phyloP scores from a whole-genome alignment of 2,797 vertebrate species.

The Iguana delicatissima region DNA sequence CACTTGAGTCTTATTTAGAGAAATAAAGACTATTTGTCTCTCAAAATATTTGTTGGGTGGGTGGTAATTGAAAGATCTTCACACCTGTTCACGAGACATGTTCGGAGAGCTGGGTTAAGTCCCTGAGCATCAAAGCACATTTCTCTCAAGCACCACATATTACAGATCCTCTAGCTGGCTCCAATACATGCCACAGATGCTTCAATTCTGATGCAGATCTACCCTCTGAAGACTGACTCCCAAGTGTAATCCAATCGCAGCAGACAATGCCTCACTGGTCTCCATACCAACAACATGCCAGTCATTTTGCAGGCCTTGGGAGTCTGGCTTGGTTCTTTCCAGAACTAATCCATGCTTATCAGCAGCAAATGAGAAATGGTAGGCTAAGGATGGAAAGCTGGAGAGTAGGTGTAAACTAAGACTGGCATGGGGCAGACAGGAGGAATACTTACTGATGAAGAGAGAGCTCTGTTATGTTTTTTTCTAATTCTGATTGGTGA shows the following conservation, averaged over 20 bases:
- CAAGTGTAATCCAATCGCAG: conserved; percentile 25
- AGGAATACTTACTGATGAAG: neutral
- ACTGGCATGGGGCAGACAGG: neutral
- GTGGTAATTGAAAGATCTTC: conserved; percentile 42
- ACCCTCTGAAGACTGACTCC: conserved; percentile 16
- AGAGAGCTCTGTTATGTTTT: neutral
- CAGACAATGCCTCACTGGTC: neutral
- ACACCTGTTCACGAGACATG: conserved; percentile 21
- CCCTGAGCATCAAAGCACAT: conserved; percentile 41
- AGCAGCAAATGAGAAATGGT: conserved; percentile 34
- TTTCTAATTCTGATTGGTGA: neutral
- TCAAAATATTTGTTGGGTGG: conserved; percentile 11
- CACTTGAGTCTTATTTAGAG: conserved; percentile 2
- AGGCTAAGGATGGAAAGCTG: conserved; percentile 18
- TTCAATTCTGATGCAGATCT: conserved; percentile 21
- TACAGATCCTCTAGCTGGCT: conserved; percentile 20
- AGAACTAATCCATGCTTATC: conserved; percentile 29
- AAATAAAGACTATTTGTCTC: neutral
- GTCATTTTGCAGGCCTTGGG: conserved; percentile 10
- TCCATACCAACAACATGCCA: conserved; percentile 33
- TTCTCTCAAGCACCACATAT: conserved; percentile 23
- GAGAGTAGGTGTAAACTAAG: conserved; percentile 14
- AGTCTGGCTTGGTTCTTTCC: conserved; percentile 10
- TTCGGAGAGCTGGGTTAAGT: conserved; percentile 28
- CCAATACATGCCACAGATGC: conserved; percentile 20